These are phyloP conservation scores for Amazonetta brasiliensis DNA, from an alignment of 2,797 vertebrate species.

Conservation along the genomic window DNA sequence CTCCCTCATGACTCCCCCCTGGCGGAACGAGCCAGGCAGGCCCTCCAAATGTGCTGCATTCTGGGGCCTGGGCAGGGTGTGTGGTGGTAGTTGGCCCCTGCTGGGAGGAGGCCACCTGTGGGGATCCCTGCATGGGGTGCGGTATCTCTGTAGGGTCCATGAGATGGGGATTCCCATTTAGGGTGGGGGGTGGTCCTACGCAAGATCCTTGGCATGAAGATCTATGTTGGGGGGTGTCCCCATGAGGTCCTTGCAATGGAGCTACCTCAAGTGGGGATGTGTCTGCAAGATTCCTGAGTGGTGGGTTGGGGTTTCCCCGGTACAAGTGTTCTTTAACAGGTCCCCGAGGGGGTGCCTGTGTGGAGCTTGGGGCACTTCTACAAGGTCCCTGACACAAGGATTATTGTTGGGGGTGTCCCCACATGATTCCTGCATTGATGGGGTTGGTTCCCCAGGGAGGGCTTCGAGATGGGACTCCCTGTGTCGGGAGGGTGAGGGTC, in stretches of 20 bases:
- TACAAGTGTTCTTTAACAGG: no score
- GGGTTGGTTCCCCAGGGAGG: background rate
- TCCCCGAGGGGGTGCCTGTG: no score
- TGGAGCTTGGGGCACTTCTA: no score
- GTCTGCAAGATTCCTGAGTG: accelerated
- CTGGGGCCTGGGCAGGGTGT: accelerated
- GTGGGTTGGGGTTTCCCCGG: background rate
- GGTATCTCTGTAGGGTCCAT: background rate
- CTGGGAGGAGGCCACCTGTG: background rate
- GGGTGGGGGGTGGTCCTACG: background rate
- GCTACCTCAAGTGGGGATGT: no score
- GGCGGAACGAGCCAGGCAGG: background rate
- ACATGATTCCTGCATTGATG: accelerated
- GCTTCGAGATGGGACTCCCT: background rate
- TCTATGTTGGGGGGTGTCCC: no score
- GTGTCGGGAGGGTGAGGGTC: background rate
- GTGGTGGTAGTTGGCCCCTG: background rate
- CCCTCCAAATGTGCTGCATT: background rate
- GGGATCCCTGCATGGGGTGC: background rate
- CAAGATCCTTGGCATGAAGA: background rate
- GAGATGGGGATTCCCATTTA: background rate
- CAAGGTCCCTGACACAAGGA: background rate
- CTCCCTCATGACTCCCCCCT: background rate
- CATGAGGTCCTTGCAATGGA: background rate
- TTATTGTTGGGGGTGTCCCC: no score